Percentiles rank a stretch among this genome's conserved stretches.
Conservation (phyloP, 2,888 invertebrate species). For the Philopedon plagiatum region DNA sequence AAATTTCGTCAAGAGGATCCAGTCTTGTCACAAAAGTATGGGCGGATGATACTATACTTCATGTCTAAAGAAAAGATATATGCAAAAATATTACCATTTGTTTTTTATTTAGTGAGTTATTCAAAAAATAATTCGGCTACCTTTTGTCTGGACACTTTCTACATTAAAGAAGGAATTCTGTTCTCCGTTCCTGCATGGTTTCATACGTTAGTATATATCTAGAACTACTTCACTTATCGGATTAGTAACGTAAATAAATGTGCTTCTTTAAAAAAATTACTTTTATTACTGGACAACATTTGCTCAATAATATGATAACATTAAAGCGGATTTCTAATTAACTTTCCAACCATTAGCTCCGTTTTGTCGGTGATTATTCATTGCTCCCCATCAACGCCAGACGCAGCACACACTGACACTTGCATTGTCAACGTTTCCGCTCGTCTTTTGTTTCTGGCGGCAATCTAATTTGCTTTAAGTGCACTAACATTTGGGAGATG, state of each 20-base stretch:
- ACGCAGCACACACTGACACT: constrained; percentile 62
- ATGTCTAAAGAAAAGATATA: too few species aligned
- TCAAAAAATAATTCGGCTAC: too few species aligned
- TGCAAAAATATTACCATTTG: too few species aligned
- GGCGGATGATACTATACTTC: too few species aligned
- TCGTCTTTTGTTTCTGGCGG: constrained; percentile 62
- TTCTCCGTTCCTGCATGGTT: too few species aligned
- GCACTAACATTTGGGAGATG: constrained; percentile 20
- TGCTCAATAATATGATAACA: constrained; percentile 11
- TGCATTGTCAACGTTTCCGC: constrained; percentile 61
- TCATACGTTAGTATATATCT: too few species aligned
- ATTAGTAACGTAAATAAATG: not conserved
- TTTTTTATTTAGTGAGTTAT: too few species aligned
- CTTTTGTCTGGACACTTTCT: too few species aligned
- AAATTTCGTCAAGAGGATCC: too few species aligned
- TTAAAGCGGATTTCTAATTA: constrained; percentile 41
- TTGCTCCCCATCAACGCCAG: constrained; percentile 50
- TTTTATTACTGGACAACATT: constrained; percentile 19
- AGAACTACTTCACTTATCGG: not conserved
- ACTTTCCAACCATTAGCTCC: constrained; percentile 34
- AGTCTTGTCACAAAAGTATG: too few species aligned
- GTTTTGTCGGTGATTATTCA: constrained; percentile 48
- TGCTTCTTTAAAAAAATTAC: not conserved
- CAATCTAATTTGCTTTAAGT: constrained; percentile 63
- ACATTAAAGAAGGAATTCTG: too few species aligned